Base-by-base conservation (phyloP, 37 sponge, comb jelly and placozoan species). In the Axinella damicornis region DNA sequence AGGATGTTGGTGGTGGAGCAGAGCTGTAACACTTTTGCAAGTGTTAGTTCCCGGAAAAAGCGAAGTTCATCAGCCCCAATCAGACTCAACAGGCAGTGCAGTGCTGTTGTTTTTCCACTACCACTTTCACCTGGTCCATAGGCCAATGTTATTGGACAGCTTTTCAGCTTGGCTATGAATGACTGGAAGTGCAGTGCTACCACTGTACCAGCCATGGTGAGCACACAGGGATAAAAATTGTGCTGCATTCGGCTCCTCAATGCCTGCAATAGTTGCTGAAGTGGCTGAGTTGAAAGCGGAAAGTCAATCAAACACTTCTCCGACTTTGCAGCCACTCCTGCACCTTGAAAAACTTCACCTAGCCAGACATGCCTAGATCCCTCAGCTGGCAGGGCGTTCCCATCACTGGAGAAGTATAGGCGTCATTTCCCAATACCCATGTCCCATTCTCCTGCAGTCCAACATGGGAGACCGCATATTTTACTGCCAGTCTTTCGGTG, bases 91-190 rank as follows among this genome's bases (percentile, higher is more conserved):
- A 36, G 73, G 32, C 83, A 82, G 17, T 38, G 11, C 2, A 82
- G 62, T n/a, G 83, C 73, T 17, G 72, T 82, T 61, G 83, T 82
- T 38, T 82, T 82, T 6, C 73, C 83, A 21, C 60, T 82, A 22
- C 73, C 72, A 40, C 73, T n/a, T 57, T 30, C 24, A 4, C 83
- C 83, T n/a, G n/a, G 32, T 59, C 71, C 0, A 46, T 17, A 12
- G 9, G 46, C 46, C 5, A 82, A 35, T 27, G 81, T 57, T 14
- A 80, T 57, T 19, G 81, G 71, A 54, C 68, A 82, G 61, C 34
- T 59, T 16, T 21, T 60, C 21, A 69, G 61, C 27, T 38, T 66
- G 39, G 71, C 52, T 46, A 67, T 58, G 12, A 71, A 25, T 1
- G 81, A 41, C 56, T 73, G 73, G 53, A 39, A 73, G 25, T 73